Percentiles rank a stretch among this genome's conserved stretches.
These are phyloP conservation scores for Hemiprocne comata DNA, from an alignment of 2,113 vertebrate genomes.

Conservation along the genomic window DNA sequence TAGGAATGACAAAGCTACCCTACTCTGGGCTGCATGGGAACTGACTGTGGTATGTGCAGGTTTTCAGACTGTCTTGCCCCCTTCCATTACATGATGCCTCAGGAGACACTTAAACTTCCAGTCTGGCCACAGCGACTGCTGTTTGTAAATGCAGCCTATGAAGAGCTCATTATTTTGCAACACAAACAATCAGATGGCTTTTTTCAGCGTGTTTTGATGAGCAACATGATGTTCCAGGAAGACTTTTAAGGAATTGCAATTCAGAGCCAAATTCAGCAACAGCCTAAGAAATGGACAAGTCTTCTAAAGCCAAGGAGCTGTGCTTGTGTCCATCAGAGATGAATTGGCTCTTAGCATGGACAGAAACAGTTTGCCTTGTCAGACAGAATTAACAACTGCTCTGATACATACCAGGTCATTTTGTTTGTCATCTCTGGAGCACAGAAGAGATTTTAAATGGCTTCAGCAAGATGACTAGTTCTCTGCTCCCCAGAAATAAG, in stretches of 20 bases:
- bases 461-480: conserved; percentile 16
- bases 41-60: not conserved
- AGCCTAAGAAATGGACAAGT: conserved; percentile 2
- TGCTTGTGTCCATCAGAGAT: conserved; percentile 11
- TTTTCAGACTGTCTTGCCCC: not conserved
- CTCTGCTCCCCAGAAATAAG: conserved; percentile 29
- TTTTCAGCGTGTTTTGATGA: conserved; percentile 22
- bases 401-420: conserved; percentile 46
- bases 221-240: conserved; percentile 17
- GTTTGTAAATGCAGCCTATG: not conserved
- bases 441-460: not conserved
- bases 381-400: not conserved
- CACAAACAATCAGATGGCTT: not conserved
- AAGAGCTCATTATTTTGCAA: conserved; percentile 1
- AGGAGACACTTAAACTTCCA: not conserved
- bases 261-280: conserved; percentile 47
- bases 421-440: conserved; percentile 40
- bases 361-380: conserved; percentile 37
- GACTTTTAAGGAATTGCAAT: conserved; percentile 51
- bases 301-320: not conserved
- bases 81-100: not conserved
- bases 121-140: not conserved
- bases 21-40: not conserved
- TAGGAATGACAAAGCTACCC: not conserved
- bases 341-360: conserved; percentile 13